Evolutionary conservation across 2,888 invertebrate genomes (phyloP).

Genomic region (Clivina fossor): DNA sequence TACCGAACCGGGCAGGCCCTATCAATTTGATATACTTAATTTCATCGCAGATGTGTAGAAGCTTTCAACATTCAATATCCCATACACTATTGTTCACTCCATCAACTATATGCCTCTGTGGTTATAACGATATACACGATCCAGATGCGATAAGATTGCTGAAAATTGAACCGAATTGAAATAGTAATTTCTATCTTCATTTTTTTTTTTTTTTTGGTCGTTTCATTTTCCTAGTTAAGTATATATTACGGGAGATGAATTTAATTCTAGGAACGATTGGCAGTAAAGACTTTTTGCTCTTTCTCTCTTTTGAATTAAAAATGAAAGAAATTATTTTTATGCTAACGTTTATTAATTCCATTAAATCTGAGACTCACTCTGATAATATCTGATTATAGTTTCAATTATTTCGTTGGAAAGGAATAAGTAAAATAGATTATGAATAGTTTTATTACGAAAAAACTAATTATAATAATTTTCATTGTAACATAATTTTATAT

Average conservation of each 20-base stretch:
- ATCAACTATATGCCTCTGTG: slow-evolving; percentile 4
- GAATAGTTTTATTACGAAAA: too few species aligned
- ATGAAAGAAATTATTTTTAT: too few species aligned
- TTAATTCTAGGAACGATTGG: not conserved
- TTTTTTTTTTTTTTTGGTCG: not conserved
- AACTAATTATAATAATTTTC: too few species aligned
- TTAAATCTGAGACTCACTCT: too few species aligned
- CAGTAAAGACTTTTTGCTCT: not conserved
- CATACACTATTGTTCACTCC: slow-evolving; percentile 8
- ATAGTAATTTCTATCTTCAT: not conserved
- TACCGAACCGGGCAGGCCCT: slow-evolving; percentile 30
- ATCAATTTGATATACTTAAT: slow-evolving; percentile 35
- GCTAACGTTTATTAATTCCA: too few species aligned
- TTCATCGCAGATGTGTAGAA: slow-evolving; percentile 33
- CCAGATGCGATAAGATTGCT: not conserved
- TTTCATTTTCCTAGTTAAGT: too few species aligned
- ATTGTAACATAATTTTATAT: too few species aligned
- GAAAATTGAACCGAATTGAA: not conserved
- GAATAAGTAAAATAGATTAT: too few species aligned
- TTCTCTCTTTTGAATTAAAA: too few species aligned
- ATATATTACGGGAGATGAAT: too few species aligned
- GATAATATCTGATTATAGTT: too few species aligned
- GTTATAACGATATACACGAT: not conserved
- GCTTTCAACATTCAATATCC: slow-evolving; percentile 21
- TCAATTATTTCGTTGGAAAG: too few species aligned